These are phyloP conservation scores for Palythoa grandiflora DNA, from an alignment of 92 coral and sea anemone genomes.

Conservation along the genomic window DNA sequence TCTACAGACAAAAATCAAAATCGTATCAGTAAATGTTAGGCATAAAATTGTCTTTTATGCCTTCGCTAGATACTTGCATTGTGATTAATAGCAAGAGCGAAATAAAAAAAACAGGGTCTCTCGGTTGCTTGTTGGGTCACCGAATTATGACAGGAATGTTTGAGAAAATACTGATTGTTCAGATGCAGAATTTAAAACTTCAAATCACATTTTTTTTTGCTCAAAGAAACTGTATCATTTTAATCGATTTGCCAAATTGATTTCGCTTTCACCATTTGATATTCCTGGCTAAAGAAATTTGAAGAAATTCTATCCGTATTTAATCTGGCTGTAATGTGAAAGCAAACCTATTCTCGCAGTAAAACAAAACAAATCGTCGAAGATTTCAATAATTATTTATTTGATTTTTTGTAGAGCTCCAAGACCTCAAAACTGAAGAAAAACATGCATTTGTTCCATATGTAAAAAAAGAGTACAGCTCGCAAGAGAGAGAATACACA, in stretches of 20 bases:
- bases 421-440: constrained; percentile 27
- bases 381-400: constrained; percentile 3
- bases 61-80: not conserved
- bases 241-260: not conserved
- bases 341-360: not conserved
- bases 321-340: not conserved
- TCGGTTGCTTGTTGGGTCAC: constrained; percentile 19
- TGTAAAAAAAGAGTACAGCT: constrained; percentile 11
- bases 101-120: not conserved
- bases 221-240: not conserved
- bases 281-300: not conserved
- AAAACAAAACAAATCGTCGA: not conserved
- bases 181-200: not conserved
- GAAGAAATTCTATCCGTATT: not conserved
- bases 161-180: not conserved
- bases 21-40: not conserved
- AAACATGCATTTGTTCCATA: constrained; percentile 60
- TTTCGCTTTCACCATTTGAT: not conserved
- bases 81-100: not conserved
- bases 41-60: not conserved
- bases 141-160: constrained; percentile 29
- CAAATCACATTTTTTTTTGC: not conserved
- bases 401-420: constrained; percentile 24
- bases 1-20: not conserved
- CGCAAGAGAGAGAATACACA: constrained; percentile 3